Evolutionary conservation across 2,113 vertebrate genomes (phyloP), one percentile per base, ranked within the genome.

Genomic region (Leucopsar rothschildi): DNA sequence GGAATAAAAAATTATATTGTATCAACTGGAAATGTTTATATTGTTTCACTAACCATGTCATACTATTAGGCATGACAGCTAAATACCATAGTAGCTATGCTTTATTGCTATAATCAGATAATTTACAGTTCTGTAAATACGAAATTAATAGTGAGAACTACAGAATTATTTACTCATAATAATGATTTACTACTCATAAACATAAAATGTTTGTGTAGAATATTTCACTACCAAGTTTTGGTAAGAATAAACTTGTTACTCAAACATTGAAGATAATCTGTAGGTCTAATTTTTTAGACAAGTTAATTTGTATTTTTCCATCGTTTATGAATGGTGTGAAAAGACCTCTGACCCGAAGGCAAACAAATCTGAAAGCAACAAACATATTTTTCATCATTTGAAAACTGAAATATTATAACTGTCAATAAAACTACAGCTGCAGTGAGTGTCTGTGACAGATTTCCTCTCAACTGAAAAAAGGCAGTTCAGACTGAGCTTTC

Each of bases 321-420:
- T 66, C 35, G 25, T 78, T 69, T 92, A 66, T 70, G 56, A 81
- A 93, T 75, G 61, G 40, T 2, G 6, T 72, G 49, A 92, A 93
- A 92, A 79, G 70, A 68, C n/a, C 57, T 91, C 53, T 87, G 88
- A 87, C 77, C 44, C 3, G 9, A 91, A 96, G 11, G 29, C 78
- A 93, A 76, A 66, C 37, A 90, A 84, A 85, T 90, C 61, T 84
- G 72, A 94, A 79, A 80, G 45, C 60, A 76, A 27, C 10, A 90
- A 95, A 94, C 52, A 45, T 92, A 85, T 94, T 89, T 94, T 69
- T 77, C 78, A 29, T 83, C 68, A 85, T 90, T 90, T 90, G 56
- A 77, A 91, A 96, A 65, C 82, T 82, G 82, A 96, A 94, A 79
- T 91, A 85, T 42, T 86, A 86, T 90, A 88, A 61, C 71, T 91